A percentile compares a stretch with the other conserved stretches of the same genome.
Evolutionary conservation across 2,797 vertebrate genomes (phyloP).

Genomic region (Rhinoraja longicauda): DNA sequence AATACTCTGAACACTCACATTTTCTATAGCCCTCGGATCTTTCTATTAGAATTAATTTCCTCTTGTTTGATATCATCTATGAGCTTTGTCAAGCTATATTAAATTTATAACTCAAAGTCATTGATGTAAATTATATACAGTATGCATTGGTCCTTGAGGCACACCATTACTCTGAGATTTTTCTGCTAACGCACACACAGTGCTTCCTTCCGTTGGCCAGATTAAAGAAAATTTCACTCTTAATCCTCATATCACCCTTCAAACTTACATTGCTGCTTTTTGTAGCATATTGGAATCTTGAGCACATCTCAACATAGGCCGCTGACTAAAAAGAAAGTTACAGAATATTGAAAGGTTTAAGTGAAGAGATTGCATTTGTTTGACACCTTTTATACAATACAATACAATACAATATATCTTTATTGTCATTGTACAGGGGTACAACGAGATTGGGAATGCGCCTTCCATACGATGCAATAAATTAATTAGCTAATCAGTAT

Average conservation of each 20-base stretch:
- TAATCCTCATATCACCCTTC: not conserved
- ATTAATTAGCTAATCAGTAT: too few relatives aligned
- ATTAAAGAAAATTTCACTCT: not conserved
- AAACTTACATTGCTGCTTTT: not conserved
- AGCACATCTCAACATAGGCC: not conserved
- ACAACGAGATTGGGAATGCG: too few relatives aligned
- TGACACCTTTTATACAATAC: not conserved
- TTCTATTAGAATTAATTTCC: not conserved
- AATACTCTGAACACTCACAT: not conserved
- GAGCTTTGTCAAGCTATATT: not conserved
- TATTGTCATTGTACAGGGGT: too few relatives aligned
- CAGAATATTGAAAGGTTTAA: not conserved
- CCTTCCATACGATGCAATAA: too few relatives aligned
- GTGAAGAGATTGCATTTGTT: not conserved
- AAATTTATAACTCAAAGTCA: not conserved
- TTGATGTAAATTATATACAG: constrained; percentile 15
- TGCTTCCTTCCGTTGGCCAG: not conserved
- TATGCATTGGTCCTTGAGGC: not conserved
- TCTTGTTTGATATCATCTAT: not conserved
- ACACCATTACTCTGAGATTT: not conserved
- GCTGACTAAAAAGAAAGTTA: not conserved
- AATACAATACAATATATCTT: too few relatives aligned
- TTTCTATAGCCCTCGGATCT: not conserved
- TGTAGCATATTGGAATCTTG: not conserved
- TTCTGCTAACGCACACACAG: not conserved